Percentiles rank a stretch among this genome's conserved stretches.
Evolutionary conservation across 2,113 vertebrate species (phyloP).

Genomic region (Bucco capensis): DNA sequence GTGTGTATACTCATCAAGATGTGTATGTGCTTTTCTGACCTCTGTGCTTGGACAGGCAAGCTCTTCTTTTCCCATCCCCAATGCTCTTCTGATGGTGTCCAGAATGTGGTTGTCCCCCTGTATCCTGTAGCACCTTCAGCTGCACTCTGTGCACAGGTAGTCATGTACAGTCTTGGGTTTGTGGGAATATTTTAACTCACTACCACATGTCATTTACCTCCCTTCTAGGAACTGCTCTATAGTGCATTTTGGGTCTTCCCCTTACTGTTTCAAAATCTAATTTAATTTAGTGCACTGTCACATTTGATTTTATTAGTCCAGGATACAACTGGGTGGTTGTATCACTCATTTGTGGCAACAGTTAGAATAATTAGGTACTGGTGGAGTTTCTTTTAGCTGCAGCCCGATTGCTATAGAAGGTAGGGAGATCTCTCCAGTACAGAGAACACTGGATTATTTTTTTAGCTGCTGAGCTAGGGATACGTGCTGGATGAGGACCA

Average conservation of each 20-base stretch:
- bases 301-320: background rate
- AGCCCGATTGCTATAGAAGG: background rate
- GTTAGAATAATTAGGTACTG: background rate
- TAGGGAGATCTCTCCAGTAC: background rate
- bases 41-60: background rate
- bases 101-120: background rate
- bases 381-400: background rate
- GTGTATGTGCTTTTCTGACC: background rate
- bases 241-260: background rate
- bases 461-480: background rate
- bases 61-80: background rate
- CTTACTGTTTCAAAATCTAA: background rate
- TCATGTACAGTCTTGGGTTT: background rate
- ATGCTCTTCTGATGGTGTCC: background rate
- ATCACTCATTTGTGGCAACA: background rate
- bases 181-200: background rate
- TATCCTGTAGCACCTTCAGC: background rate
- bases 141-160: fast-evolving
- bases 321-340: background rate
- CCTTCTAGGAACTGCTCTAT: background rate
- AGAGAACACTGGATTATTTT: background rate
- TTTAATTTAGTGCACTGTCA: background rate
- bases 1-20: background rate
- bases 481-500: background rate
- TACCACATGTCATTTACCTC: background rate